Evolutionary conservation across 2,888 invertebrate genomes (phyloP), one percentile per base, ranked within the genome.

Genomic region (Amphipoea oculea): DNA sequence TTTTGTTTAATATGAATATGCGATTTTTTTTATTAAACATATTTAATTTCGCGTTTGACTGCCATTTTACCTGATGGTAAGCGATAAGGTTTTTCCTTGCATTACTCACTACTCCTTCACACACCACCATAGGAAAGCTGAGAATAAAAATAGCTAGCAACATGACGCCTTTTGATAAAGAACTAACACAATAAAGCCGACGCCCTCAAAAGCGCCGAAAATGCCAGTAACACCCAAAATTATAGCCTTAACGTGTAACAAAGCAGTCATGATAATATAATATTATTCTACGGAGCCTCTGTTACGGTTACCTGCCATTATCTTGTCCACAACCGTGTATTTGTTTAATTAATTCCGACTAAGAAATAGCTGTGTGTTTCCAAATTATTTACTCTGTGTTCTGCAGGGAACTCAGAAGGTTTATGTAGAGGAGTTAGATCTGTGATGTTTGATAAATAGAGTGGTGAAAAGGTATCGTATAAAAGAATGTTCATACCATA

Each of bases 341-440:
- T 91, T 90, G 90, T 88, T 88, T 91, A 92, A 92, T 92, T 91
- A 91, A 87, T 82, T 88, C 84, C 84, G 87, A 92, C 91, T 91
- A 90, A 89, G 89, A 89, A 88, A 84, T 76, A 70, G 73, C 81
- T 78, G 81, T 90, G 91, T 93, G 92, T 93, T 93, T 92, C 92
- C 92, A 94, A 93, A 93, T 94, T 92, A 92, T 94, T 92, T 92
- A 91, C 91, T 89, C 60, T 86, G 70, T 85, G 79, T 81, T 65
- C 70, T 78, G 78, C 68, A 76, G 76, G n/a, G 14, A 78, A 65
- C 6, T 48, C 60, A 73, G 77, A 78, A 85, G 85, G 81, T 70
- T 67, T 66, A 14, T 65, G 0, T 36, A 54, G 11, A 65, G 48
- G 20, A 7, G 7, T 20, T 48, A 14, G 14, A 4, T 48, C 14